These are phyloP conservation scores for Mohoua ochrocephala DNA, from an alignment of 2,113 vertebrate species.

Conservation along the genomic window DNA sequence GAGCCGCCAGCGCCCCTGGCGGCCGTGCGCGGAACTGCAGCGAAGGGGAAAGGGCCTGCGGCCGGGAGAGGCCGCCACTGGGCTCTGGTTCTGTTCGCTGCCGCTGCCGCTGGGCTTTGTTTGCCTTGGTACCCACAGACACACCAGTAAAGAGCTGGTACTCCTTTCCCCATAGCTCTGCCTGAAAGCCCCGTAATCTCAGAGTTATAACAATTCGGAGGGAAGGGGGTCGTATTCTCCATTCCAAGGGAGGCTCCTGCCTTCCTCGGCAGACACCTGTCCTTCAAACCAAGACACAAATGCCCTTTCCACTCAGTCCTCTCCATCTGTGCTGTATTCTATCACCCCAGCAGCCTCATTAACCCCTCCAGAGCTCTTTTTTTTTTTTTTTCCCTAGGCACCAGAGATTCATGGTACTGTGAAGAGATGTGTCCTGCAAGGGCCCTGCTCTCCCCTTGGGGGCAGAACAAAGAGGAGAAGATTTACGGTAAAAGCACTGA, in stretches of 20 bases:
- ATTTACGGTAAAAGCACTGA: background rate
- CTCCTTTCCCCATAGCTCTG: fast-evolving
- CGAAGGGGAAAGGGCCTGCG: background rate
- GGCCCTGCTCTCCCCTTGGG: background rate
- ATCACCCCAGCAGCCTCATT: background rate
- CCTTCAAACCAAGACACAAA: background rate
- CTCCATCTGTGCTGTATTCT: background rate
- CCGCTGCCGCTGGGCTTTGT: background rate
- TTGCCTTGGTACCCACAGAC: background rate
- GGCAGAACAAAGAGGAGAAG: background rate
- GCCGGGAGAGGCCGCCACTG: no score
- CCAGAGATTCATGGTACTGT: background rate
- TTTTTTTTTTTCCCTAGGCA: background rate
- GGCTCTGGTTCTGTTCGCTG: no score
- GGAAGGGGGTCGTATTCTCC: background rate
- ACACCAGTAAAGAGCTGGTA: no score
- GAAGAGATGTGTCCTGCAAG: background rate
- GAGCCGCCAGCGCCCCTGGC: background rate
- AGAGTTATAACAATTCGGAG: fast-evolving
- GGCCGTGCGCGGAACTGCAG: background rate
- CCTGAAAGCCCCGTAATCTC: background rate
- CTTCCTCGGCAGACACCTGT: background rate
- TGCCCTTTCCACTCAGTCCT: background rate
- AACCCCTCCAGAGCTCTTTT: no score
- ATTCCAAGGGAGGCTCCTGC: fast-evolving